These are phyloP conservation scores for Linnaemya tessellans DNA, from an alignment of 2,888 invertebrate genomes.

Conservation along the genomic window DNA sequence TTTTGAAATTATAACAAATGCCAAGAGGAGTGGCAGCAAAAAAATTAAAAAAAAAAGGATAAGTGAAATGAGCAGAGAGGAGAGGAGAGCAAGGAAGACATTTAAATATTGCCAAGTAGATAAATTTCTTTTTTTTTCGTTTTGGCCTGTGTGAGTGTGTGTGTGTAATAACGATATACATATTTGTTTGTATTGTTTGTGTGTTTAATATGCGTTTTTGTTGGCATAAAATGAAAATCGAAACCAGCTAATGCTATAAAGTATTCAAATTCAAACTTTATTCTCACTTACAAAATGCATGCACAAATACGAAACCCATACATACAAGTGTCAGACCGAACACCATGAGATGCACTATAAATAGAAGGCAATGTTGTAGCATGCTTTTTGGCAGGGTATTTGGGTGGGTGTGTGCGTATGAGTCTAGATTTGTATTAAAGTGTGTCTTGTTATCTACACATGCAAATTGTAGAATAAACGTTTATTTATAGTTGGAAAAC, in stretches of 20 bases:
- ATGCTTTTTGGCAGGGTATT: conserved; percentile 41
- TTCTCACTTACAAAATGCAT: conserved; percentile 17
- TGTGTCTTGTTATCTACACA: conserved; percentile 40
- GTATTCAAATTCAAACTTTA: conserved; percentile 60
- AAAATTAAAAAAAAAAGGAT: neutral
- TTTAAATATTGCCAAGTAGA: conserved; percentile 52
- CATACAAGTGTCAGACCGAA: neutral
- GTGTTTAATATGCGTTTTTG: conserved; percentile 41
- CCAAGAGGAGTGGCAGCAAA: conserved; percentile 31
- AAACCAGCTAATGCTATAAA: conserved; percentile 66
- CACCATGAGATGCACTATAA: conserved; percentile 4
- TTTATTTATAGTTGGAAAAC: conserved; percentile 66
- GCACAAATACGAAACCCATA: conserved; percentile 10
- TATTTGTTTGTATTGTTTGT: conserved; percentile 6
- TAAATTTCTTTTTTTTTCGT: conserved; percentile 33
- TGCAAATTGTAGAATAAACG: conserved; percentile 65
- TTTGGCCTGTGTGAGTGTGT: neutral
- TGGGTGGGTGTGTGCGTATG: neutral
- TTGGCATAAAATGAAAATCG: conserved; percentile 50
- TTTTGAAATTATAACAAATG: conserved; percentile 54
- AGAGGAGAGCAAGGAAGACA: conserved; percentile 17
- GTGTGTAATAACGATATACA: conserved; percentile 3
- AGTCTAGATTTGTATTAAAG: neutral
- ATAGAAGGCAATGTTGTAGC: conserved; percentile 48
- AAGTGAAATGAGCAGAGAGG: neutral